phyloP scores from a whole-genome alignment of 1,140 invertebrate genomes.

The fruit fly (Drosophila melanogaster) region DNA sequence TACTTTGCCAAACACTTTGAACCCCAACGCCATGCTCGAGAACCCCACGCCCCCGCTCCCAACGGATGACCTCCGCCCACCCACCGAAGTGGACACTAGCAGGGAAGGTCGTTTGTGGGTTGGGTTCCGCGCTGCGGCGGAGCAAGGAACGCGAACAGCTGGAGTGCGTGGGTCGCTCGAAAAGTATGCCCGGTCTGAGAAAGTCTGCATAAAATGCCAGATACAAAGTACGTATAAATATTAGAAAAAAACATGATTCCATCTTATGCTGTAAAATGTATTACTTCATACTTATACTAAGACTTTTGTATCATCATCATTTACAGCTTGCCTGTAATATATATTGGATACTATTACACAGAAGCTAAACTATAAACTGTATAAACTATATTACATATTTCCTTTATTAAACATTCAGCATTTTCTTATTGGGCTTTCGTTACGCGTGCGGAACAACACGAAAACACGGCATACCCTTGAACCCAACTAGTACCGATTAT shows the following conservation, averaged over 20 bases:
- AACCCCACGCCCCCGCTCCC: not conserved
- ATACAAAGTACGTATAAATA: too few relatives aligned
- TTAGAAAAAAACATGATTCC: too few relatives aligned
- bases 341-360: too few relatives aligned
- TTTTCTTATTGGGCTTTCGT: too few relatives aligned
- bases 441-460: not conserved
- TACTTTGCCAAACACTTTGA: constrained; percentile 77
- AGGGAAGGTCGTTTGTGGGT: constrained; percentile 27
- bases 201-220: not conserved
- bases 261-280: too few relatives aligned
- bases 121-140: constrained; percentile 8
- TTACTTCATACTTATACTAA: too few relatives aligned
- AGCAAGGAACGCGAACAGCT: constrained; percentile 31
- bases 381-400: too few relatives aligned
- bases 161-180: constrained; percentile 31
- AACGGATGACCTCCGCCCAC: constrained; percentile 2
- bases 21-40: constrained; percentile 27
- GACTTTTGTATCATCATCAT: too few relatives aligned
- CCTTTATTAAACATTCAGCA: too few relatives aligned
- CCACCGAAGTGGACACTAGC: constrained; percentile 40
- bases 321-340: too few relatives aligned
- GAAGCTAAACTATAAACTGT: too few relatives aligned
- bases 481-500: constrained; percentile 5
- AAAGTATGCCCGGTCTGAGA: not conserved
- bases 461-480: constrained; percentile 24